A percentile compares a stretch with the other conserved stretches of the same genome.
Evolutionary conservation across 2,888 invertebrate species (phyloP).

Genomic region (Eristalis tenax): DNA sequence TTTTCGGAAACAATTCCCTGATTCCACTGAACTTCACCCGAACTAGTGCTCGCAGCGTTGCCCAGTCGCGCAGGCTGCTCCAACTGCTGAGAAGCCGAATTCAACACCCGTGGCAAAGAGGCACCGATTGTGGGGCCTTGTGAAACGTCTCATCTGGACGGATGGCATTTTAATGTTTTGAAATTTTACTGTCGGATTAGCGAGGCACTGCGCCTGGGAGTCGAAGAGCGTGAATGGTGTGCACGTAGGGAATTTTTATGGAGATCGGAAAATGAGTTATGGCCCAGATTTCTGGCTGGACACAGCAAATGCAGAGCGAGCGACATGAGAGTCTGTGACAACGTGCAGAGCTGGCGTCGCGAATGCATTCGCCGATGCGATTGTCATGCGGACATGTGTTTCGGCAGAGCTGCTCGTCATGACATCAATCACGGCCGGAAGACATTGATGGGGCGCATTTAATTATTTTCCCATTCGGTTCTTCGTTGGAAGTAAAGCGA

Average conservation of each 20-base stretch:
- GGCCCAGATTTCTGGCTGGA: conserved; percentile 60
- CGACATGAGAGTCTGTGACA: conserved; percentile 31
- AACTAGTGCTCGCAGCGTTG: conserved; percentile 17
- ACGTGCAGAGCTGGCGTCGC: neutral
- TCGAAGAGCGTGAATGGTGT: conserved; percentile 38
- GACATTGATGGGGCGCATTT: conserved; percentile 44
- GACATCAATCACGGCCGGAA: conserved; percentile 25
- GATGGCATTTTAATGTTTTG: conserved; percentile 70
- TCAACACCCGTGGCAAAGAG: conserved; percentile 52
- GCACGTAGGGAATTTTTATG: conserved; percentile 47
- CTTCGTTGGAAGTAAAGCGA: neutral
- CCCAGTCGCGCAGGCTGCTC: neutral
- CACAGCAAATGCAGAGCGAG: conserved; percentile 20
- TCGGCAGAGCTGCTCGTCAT: conserved; percentile 2
- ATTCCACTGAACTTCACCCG: conserved; percentile 35
- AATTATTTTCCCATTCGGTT: neutral
- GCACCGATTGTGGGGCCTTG: conserved; percentile 53
- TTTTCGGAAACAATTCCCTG: conserved; percentile 28
- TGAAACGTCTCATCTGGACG: conserved; percentile 58
- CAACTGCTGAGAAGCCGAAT: conserved; percentile 38
- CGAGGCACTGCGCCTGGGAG: conserved; percentile 20
- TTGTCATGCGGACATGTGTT: conserved; percentile 13
- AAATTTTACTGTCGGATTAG: conserved; percentile 71
- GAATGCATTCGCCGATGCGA: conserved; percentile 6
- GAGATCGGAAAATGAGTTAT: conserved; percentile 62